Percentiles rank a stretch among this genome's conserved stretches.
Conservation (phyloP, 2,888 invertebrate species). For the Dasysyrphus albostriatus region DNA sequence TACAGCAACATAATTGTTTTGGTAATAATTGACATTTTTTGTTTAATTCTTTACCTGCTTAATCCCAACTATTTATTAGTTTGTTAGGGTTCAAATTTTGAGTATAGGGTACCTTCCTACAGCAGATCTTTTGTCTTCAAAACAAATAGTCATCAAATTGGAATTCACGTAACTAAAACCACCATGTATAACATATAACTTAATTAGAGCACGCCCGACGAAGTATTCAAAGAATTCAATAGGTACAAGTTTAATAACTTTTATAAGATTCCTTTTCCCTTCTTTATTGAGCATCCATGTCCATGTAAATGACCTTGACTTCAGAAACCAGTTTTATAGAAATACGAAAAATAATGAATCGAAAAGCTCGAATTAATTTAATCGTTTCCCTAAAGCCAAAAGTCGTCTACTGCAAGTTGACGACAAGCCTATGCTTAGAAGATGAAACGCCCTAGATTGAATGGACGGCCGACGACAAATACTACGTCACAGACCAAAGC, state of each 20-base stretch:
- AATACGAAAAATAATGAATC: background rate
- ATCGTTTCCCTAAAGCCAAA: background rate
- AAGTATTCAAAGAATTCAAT: constrained; percentile 10
- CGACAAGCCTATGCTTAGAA: background rate
- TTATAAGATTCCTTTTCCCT: background rate
- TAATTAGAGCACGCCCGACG: background rate
- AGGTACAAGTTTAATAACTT: background rate
- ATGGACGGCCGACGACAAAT: too few species aligned
- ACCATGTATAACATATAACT: background rate
- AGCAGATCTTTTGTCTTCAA: background rate
- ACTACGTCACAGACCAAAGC: constrained; percentile 9
- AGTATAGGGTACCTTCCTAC: too few species aligned
- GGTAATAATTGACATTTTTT: too few species aligned
- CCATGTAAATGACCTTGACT: constrained; percentile 31
- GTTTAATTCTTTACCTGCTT: too few species aligned
- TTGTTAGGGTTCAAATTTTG: too few species aligned
- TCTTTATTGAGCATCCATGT: background rate
- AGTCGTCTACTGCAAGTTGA: background rate
- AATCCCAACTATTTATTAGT: too few species aligned
- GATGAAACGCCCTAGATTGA: constrained; percentile 18
- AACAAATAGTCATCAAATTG: background rate
- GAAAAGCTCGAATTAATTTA: background rate
- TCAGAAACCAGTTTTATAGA: constrained; percentile 25
- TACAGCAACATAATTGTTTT: too few species aligned
- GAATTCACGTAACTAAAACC: background rate